Evolutionary conservation across 2,113 vertebrate genomes (phyloP).

Genomic region (Alethe diademata): DNA sequence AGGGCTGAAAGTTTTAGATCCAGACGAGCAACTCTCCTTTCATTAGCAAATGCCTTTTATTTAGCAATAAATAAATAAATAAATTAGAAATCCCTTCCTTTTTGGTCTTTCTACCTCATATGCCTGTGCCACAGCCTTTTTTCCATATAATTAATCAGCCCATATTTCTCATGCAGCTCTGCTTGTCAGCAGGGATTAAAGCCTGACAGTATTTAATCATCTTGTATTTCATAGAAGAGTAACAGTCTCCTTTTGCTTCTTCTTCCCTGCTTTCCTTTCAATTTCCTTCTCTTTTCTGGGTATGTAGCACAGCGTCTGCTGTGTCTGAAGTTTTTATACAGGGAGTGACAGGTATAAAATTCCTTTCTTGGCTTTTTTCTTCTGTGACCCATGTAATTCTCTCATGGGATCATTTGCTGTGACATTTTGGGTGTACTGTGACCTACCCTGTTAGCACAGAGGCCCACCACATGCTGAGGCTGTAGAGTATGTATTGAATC

Average conservation of each 20-base stretch:
- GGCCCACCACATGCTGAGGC: not conserved
- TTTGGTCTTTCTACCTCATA: constrained; percentile 31
- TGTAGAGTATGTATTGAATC: not conserved
- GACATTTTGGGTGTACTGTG: constrained; percentile 30
- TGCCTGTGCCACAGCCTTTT: constrained; percentile 42
- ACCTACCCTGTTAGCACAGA: constrained; percentile 42
- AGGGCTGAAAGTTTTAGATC: constrained; percentile 3
- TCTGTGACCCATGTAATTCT: constrained; percentile 31
- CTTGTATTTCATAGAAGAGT: constrained; percentile 36
- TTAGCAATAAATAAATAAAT: constrained; percentile 20
- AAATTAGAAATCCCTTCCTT: not conserved
- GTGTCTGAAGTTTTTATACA: constrained; percentile 15
- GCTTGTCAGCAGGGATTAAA: constrained; percentile 56
- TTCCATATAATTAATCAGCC: constrained; percentile 50
- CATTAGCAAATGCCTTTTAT: constrained; percentile 1
- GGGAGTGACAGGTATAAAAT: constrained; percentile 23
- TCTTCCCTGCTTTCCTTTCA: constrained; percentile 6
- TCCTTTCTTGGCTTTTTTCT: constrained; percentile 23
- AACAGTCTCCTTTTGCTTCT: constrained; percentile 37
- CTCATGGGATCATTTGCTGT: constrained; percentile 45
- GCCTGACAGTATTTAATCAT: constrained; percentile 60
- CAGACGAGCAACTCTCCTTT: not conserved
- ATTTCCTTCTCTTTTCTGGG: constrained; percentile 16
- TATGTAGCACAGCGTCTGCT: not conserved
- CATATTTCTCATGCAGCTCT: constrained; percentile 32